A percentile compares a stretch with the other conserved stretches of the same genome.
Conservation (phyloP, 2,113 vertebrate genomes). For the Prionailurus viverrinus region DNA sequence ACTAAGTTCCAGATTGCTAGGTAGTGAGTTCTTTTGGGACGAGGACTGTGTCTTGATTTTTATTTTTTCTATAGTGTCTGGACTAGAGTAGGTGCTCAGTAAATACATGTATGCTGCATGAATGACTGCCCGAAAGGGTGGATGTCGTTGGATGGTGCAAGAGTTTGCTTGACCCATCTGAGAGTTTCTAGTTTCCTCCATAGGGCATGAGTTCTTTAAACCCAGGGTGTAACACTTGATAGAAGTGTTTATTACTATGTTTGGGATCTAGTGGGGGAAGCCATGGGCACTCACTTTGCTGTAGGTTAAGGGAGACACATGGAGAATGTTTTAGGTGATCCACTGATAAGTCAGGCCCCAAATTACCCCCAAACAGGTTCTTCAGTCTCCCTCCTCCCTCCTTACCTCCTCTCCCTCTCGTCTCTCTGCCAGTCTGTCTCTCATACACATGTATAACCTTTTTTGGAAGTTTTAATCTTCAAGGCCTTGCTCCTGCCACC, state of each 20-base stretch:
- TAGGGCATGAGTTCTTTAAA: background rate
- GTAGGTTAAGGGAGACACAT: background rate
- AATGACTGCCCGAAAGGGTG: background rate
- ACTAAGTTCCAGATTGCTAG: background rate
- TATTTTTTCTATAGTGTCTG: background rate
- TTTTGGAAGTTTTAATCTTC: background rate
- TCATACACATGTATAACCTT: background rate
- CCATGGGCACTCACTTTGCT: background rate
- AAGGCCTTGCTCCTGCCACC: background rate
- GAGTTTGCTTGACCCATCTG: background rate
- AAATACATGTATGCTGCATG: accelerated
- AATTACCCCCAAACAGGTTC: background rate
- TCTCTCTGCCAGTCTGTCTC: background rate
- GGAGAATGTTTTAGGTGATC: background rate
- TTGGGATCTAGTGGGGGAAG: background rate
- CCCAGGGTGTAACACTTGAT: background rate
- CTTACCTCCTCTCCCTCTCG: background rate
- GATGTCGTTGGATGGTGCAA: background rate
- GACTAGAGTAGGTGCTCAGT: background rate
- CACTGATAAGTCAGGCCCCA: background rate
- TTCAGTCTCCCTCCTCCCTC: background rate
- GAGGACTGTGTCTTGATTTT: background rate
- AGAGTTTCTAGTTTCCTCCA: background rate
- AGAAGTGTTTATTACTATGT: background rate
- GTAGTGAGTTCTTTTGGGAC: background rate